Percentiles rank a stretch among this genome's conserved stretches.
Evolutionary conservation across 2,797 vertebrate species (phyloP).

Genomic region (Scolopax rusticola): DNA sequence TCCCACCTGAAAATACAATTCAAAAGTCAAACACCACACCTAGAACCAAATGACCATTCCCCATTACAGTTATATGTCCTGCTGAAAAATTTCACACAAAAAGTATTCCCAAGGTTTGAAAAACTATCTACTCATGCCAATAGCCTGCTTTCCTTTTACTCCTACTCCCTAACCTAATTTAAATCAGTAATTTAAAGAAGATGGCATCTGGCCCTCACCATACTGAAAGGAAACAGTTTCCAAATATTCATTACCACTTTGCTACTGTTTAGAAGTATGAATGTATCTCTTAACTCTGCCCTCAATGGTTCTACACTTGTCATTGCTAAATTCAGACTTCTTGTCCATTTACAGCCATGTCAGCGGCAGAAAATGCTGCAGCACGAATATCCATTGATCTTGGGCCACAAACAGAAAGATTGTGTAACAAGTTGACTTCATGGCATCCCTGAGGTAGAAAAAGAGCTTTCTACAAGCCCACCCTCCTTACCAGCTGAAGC

Average conservation of each 20-base stretch:
- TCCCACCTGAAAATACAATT: not conserved
- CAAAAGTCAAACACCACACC: not conserved
- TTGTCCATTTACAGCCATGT: not conserved
- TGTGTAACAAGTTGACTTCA: not conserved
- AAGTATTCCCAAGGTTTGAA: not conserved
- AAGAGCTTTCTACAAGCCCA: not conserved
- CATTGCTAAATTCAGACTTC: not conserved
- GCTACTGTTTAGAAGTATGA: not conserved
- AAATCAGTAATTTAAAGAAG: not conserved
- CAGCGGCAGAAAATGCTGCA: not conserved
- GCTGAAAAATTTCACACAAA: not conserved
- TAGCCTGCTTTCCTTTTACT: not conserved
- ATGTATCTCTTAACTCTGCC: rapidly evolving
- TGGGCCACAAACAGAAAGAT: not conserved
- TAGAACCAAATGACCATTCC: not conserved
- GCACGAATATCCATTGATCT: not conserved
- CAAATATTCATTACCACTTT: not conserved
- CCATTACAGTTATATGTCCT: not conserved
- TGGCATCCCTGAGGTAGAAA: not conserved
- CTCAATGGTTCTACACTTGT: not conserved
- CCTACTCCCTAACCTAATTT: not conserved
- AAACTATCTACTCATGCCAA: not conserved
- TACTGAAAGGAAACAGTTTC: rapidly evolving
- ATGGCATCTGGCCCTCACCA: not conserved
- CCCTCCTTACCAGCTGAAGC: not conserved